Evolutionary conservation across 2,888 invertebrate genomes (phyloP).

Genomic region (Torymus tubicola): DNA sequence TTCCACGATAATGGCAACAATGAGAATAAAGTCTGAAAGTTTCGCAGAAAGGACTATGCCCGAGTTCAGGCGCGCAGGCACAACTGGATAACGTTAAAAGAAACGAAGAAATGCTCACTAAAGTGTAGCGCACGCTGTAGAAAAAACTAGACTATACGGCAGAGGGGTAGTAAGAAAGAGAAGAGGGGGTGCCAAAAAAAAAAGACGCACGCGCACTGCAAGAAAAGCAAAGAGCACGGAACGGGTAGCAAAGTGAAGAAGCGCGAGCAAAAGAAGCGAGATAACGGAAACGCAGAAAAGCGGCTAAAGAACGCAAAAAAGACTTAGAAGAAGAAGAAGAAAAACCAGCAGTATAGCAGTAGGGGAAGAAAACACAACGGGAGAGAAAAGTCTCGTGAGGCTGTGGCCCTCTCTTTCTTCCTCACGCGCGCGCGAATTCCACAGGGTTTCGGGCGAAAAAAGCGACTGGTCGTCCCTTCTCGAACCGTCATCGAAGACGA

Average conservation of each 20-base stretch:
- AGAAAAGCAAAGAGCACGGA: not conserved
- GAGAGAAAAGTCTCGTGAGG: no score
- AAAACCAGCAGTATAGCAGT: not conserved
- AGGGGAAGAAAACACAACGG: no score
- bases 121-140: conserved; percentile 7
- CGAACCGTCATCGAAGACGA: no score
- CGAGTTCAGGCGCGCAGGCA: not conserved
- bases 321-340: conserved; percentile 8
- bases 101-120: conserved; percentile 25
- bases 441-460: no score
- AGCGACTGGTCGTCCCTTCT: no score
- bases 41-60: not conserved
- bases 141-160: not conserved
- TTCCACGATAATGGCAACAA: conserved; percentile 14
- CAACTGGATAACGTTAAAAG: conserved; percentile 15
- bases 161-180: not conserved
- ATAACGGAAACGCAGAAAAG: conserved; percentile 10
- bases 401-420: no score
- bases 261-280: conserved; percentile 31
- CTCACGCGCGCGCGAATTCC: no score
- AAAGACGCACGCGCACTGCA: not conserved
- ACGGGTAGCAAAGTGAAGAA: conserved; percentile 5
- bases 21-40: conserved; percentile 28
- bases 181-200: not conserved
- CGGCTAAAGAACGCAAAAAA: not conserved